Evolutionary conservation across 1,140 invertebrate genomes (phyloP).

Genomic region (Heliconius eleuchia): DNA sequence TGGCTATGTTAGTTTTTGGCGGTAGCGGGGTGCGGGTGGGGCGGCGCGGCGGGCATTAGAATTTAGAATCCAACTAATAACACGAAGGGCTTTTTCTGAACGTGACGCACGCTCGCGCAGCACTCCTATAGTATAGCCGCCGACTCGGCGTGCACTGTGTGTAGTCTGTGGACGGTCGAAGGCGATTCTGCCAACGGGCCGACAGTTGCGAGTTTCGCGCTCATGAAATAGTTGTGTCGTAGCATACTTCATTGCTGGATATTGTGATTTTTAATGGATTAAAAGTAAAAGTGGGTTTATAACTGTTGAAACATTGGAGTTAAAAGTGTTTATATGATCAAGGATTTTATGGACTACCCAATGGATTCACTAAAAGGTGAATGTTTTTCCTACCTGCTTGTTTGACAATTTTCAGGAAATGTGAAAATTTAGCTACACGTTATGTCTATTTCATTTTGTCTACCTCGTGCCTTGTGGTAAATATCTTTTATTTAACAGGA

Average conservation of each 20-base stretch:
- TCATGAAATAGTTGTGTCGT: conserved; percentile 64
- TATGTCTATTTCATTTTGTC: not conserved
- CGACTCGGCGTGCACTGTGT: conserved; percentile 32
- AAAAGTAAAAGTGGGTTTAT: conserved; percentile 61
- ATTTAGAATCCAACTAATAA: conserved; percentile 36
- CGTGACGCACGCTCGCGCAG: conserved; percentile 43
- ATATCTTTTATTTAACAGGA: not conserved
- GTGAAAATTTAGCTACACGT: conserved; percentile 1
- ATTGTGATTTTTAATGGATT: conserved; percentile 41
- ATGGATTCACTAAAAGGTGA: conserved; percentile 65
- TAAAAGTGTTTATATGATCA: conserved; percentile 48
- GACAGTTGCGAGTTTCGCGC: conserved; percentile 72
- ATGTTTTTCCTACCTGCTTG: conserved; percentile 52
- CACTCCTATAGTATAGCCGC: not conserved
- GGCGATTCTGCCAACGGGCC: conserved; percentile 33
- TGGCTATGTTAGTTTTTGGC: not conserved
- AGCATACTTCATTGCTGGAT: conserved; percentile 50
- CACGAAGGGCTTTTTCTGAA: conserved; percentile 47
- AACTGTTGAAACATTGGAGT: conserved; percentile 48
- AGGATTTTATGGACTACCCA: conserved; percentile 50
- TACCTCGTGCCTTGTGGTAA: not conserved
- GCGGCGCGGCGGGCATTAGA: conserved; percentile 25
- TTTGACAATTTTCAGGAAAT: not conserved
- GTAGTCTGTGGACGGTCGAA: not conserved
- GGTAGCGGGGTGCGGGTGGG: conserved; percentile 22